phyloP scores from a whole-genome alignment of 2,113 vertebrate species.

The Ceratotherium simum region DNA sequence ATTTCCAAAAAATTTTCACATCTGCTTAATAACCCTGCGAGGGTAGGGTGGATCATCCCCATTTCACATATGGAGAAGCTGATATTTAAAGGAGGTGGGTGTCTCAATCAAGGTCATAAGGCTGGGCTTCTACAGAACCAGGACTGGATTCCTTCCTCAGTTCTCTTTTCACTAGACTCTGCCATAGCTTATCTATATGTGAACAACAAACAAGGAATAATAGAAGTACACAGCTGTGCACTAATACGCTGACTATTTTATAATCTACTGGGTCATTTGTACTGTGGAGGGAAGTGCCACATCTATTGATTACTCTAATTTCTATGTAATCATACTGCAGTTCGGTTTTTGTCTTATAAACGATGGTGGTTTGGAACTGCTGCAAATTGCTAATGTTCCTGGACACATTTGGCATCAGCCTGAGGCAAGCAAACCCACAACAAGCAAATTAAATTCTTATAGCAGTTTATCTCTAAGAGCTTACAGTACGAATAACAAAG shows the following conservation, averaged over 20 bases:
- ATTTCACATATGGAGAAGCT: not conserved
- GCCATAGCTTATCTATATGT: not conserved
- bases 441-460: constrained; percentile 52
- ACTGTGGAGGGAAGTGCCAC: not conserved
- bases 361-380: constrained; percentile 34
- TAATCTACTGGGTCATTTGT: not conserved
- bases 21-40: not conserved
- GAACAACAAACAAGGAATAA: constrained; percentile 36
- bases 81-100: not conserved
- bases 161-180: not conserved
- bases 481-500: constrained; percentile 45
- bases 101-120: not conserved
- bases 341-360: constrained; percentile 67
- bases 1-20: constrained; percentile 52
- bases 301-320: constrained; percentile 56
- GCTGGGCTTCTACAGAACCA: not conserved
- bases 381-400: constrained; percentile 59
- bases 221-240: not conserved
- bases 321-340: constrained; percentile 30
- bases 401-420: constrained; percentile 53
- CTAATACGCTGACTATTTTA: constrained; percentile 31
- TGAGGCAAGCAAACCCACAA: constrained; percentile 51
- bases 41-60: not conserved
- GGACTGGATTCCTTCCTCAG: not conserved
- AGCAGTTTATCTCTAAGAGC: constrained; percentile 24